Evolutionary conservation across 2,113 vertebrate species (phyloP), one percentile per base, ranked within the genome.

Genomic region (Neopipo cinnamomea): DNA sequence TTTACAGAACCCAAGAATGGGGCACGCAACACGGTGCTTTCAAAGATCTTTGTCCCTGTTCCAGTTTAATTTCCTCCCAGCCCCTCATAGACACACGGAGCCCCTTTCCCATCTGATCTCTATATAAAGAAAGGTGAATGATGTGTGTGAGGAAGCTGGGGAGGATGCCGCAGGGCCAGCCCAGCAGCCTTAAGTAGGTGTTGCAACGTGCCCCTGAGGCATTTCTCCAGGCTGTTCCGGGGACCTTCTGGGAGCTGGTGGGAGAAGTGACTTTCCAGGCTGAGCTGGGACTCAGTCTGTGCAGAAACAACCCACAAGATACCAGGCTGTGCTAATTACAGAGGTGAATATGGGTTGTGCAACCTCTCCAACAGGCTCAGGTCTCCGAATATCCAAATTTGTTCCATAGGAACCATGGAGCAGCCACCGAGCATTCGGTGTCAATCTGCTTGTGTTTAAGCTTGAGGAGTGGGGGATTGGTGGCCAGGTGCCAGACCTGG

Each of bases 31-130:
- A 8, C 4, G 2, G 56, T 31, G 79, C 80, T 95, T 83, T 77
- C 80, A 72, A 76, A 92, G 79, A 85, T 93, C 85, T 90, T 93
- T 92, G 89, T 95, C 92, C 88, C 35, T 3, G 31, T 91, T 97
- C 91, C 92, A 86, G 91, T 95, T 95, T 91, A 89, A 85, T 95
- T 96, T 97, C 96, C 94, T 97, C 89, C 86, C 65, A 67, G 3
- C 59, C 42, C 65, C 58, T 59, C 14, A 1, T 77, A 27, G 68
- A 41, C 50, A 50, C 55, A 33, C 65, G n/a, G 46, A 93, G 41
- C 82, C 63, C 65, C 76, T 74, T 81, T 86, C 79, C 86, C 88
- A 71, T 58, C 66, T 66, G 94, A 90, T 88, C 86, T 76, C 68
- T 92, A 8, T 71, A 37, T 71, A 41, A 55, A 66, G 94, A 46